Conservation (phyloP, 2,113 vertebrate genomes). For the Semnornis frantzii region DNA sequence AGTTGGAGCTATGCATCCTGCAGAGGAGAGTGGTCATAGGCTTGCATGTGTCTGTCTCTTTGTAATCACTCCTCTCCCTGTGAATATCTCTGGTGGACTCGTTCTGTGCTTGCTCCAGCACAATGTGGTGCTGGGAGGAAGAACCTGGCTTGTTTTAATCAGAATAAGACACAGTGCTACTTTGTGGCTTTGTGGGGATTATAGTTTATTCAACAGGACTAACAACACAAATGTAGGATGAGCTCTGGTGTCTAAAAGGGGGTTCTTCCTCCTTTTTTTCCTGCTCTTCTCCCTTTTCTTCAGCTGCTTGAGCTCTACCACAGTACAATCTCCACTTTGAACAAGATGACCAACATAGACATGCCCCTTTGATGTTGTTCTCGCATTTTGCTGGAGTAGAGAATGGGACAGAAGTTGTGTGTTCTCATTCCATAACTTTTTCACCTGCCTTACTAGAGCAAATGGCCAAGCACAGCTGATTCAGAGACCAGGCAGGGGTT, state of each 20-base stretch:
- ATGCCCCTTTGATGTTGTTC: background rate
- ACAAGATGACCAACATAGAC: background rate
- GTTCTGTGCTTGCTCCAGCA: fast-evolving
- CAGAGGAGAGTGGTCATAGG: background rate
- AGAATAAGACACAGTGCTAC: background rate
- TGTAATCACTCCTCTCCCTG: background rate
- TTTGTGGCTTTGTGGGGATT: background rate
- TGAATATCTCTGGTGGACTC: background rate
- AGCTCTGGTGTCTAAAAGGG: background rate
- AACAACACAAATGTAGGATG: background rate
- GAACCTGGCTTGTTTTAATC: background rate
- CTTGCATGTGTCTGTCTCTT: background rate
- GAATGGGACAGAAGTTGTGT: background rate
- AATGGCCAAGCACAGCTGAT: background rate
- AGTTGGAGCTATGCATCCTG: background rate
- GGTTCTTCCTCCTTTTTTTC: background rate
- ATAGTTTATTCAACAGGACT: background rate
- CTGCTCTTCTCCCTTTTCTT: background rate
- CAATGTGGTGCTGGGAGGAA: background rate
- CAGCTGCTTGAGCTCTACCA: background rate
- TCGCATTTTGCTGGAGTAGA: background rate
- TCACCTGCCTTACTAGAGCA: background rate
- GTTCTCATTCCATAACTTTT: background rate
- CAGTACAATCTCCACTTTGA: background rate
- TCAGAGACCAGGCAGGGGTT: background rate